A percentile compares a stretch with the other conserved stretches of the same genome.
Conservation (phyloP, 2,888 invertebrate genomes). For the Caenorhabditis sp. region DNA sequence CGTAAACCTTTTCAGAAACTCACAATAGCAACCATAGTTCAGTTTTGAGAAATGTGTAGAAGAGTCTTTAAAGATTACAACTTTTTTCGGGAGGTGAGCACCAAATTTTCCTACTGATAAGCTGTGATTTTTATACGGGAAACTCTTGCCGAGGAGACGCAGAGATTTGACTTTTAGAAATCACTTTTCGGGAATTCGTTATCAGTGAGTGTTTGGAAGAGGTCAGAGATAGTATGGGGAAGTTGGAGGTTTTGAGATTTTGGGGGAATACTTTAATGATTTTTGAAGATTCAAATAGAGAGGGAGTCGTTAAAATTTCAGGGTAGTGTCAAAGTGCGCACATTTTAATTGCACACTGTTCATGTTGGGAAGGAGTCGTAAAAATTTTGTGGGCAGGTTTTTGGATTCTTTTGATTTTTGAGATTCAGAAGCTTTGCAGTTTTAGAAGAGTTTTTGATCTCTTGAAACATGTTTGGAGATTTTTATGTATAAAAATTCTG, state of each 20-base stretch:
- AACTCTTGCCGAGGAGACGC: conserved; percentile 3
- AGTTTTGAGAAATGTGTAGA: conserved; percentile 6
- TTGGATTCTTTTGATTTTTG: conserved; percentile 2
- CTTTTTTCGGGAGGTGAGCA: conserved; percentile 11
- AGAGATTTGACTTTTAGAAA: conserved; percentile 48
- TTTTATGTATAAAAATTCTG: no score
- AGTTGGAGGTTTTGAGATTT: background rate
- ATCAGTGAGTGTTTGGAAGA: conserved; percentile 35
- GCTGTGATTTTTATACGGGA: conserved; percentile 36
- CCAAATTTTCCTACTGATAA: conserved; percentile 35
- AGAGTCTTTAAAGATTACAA: conserved; percentile 39
- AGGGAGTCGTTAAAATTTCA: background rate
- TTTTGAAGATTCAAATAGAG: conserved; percentile 18
- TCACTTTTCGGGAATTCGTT: conserved; percentile 25
- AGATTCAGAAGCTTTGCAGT: background rate
- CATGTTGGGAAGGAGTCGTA: background rate
- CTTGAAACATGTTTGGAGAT: no score
- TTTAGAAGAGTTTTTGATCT: no score
- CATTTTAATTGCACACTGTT: conserved; percentile 28
- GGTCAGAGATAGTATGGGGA: background rate
- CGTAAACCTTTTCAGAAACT: conserved; percentile 36
- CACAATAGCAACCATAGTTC: conserved; percentile 61
- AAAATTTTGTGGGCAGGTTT: background rate
- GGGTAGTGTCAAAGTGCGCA: conserved; percentile 23
- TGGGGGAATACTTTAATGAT: conserved; percentile 11